Percentiles rank a stretch among this genome's conserved stretches.
Conservation (phyloP, 2,888 invertebrate genomes). For the Drosophila vallismaia region DNA sequence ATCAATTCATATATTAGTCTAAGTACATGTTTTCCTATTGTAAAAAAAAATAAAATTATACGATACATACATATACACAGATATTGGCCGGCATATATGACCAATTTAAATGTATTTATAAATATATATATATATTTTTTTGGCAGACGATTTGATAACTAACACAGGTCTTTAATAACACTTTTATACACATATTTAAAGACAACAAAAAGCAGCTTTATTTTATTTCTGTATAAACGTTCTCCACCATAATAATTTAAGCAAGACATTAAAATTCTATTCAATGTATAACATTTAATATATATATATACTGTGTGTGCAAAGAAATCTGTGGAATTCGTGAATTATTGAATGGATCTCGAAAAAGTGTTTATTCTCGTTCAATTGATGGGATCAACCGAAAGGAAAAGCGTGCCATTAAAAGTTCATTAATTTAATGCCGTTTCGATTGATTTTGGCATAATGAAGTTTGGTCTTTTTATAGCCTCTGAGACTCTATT, state of each 20-base stretch:
- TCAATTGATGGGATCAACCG: not conserved
- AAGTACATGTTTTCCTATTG: conserved; percentile 41
- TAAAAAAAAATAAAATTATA: conserved; percentile 15
- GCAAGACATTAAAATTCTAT: not conserved
- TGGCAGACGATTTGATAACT: not conserved
- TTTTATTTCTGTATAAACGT: not conserved
- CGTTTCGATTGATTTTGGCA: not conserved
- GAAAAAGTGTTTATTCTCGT: no score
- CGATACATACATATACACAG: conserved; percentile 10
- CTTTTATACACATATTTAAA: not conserved
- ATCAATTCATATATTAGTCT: conserved; percentile 36
- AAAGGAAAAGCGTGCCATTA: not conserved
- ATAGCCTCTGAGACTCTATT: conserved; percentile 2
- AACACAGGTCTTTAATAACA: conserved; percentile 3
- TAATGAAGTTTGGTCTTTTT: not conserved
- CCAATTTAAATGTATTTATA: conserved; percentile 8
- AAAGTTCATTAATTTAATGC: not conserved
- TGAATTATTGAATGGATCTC: not conserved
- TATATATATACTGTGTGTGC: not conserved
- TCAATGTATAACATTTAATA: conserved; percentile 1
- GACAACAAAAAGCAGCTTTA: not conserved
- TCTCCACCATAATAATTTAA: not conserved
- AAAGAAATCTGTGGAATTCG: conserved; percentile 1
- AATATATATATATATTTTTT: not conserved
- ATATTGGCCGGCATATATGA: conserved; percentile 20